Percentiles rank a stretch among this genome's conserved stretches.
phyloP scores from a whole-genome alignment of 2,113 vertebrate genomes.

The Vombatus ursinus region DNA sequence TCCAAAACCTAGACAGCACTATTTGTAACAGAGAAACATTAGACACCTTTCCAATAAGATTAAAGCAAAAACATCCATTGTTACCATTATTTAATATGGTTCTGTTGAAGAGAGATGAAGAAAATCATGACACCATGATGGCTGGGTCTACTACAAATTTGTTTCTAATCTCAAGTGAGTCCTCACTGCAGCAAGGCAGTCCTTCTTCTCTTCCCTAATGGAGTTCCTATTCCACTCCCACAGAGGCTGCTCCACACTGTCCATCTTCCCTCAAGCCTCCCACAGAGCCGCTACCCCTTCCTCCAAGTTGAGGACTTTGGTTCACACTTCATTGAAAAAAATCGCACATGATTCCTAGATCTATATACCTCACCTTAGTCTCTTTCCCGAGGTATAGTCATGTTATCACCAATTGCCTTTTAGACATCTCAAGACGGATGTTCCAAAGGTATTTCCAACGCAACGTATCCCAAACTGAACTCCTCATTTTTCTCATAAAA shows the following conservation, averaged over 20 bases:
- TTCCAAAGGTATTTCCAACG: neutral
- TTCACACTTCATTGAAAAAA: neutral
- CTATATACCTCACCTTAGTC: neutral
- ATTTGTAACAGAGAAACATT: neutral
- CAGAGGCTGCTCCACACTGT: too few relatives aligned
- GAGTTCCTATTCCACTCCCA: too few relatives aligned
- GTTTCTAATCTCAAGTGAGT: neutral
- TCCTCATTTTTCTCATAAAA: too few relatives aligned
- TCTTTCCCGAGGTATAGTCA: neutral
- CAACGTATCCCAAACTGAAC: too few relatives aligned
- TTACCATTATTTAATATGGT: neutral
- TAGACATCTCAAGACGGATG: neutral
- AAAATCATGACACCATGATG: neutral
- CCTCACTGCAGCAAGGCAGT: neutral
- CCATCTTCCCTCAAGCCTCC: neutral
- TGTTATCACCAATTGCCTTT: neutral
- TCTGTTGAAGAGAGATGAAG: neutral
- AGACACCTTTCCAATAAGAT: neutral
- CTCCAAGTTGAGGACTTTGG: neutral
- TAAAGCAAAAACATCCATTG: neutral
- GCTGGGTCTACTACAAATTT: too few relatives aligned
- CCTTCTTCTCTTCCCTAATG: neutral
- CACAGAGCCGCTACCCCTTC: too few relatives aligned
- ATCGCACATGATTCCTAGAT: neutral
- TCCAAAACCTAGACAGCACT: neutral